Evolutionary conservation across 2,888 invertebrate genomes (phyloP), one percentile per base, ranked within the genome.

Genomic region (Timema podura): DNA sequence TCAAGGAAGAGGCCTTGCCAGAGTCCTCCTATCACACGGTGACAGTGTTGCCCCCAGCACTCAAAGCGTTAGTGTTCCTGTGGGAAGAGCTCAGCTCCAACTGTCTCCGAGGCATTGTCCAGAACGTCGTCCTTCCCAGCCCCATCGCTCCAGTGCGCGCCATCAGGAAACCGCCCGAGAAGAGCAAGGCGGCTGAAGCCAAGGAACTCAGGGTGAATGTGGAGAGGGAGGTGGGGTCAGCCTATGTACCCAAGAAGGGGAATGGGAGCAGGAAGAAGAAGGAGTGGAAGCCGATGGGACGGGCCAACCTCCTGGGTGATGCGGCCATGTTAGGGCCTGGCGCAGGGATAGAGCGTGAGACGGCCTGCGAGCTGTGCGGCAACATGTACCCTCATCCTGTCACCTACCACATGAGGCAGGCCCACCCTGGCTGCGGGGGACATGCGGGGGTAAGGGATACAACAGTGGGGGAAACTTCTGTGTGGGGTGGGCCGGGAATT

Each of bases 351-450:
- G 76, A 74, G 16, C 68, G 84, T 78, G 81, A 86, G 80, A 77
- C 83, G 75, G 72, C 82, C 75, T 98, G 98, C 82, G 97, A 98
- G 80, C 84, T 98, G 51, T 98, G 98, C 79, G 93, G 92, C 6
- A 88, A 89, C 48, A 84, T 83, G 76, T 89, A 90, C 76, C 86
- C 90, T 0, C 87, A 88, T 73, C 96, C 96, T 0, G 89, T 97
- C 0, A 94, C 94, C 0, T 92, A 92, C 76, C 98, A 98, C 82
- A 95, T 98, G 95, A 87, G 92, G 48, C 89, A 90, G 79, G 84
- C 88, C 57, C 98, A 98, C 83, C 91, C 93, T 0, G 98, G 98
- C 0, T 98, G 98, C 80, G 95, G 95, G 0, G 88, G 89, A 74
- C 89, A 91, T 72, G 91, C 95, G 6, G 89, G 45, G 93, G 93